Base-by-base conservation (phyloP, 2,888 invertebrate species). In the Cheilosia soror region DNA sequence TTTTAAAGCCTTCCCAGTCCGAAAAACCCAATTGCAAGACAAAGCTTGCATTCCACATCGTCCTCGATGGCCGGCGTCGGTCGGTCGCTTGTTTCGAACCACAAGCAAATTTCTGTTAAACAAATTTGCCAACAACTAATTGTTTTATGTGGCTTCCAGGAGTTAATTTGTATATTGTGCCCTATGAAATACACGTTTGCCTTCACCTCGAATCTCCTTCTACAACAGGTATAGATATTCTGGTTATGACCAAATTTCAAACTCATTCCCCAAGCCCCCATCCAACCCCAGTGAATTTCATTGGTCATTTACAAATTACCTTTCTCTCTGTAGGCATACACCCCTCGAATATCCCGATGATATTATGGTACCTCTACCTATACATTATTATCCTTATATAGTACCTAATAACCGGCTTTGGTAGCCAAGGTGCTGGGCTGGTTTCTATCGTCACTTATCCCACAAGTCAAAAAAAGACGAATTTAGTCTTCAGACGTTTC, bases 121-220 rank as follows among this genome's bases (percentile, higher is more conserved):
- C 73, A 78, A 51, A 13, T 27, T 51, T 78, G 27, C 78, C 78
- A 73, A 68, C 62, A 72, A 68, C 83, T 72, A 78, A 83, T 83
- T 83, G 73, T 68, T 83, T 83, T 73, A 78, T 83, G 78, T 69
- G 83, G 78, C 78, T 83, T 83, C 68, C 73, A 78, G 78, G 78
- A 83, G 83, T 78, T 83, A 83, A 83, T 83, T 83, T 83, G 78
- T 73, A 68, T 68, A 83, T 68, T 73, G 68, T 77, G 47, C 68
- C 29, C 53, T 40, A 66, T 62, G 11, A 27, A 29, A 60, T 63
- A 51, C 69, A 81, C 63, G 69, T 31, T 57, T 65, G 51, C 49
- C 49, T 44, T 72, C 72, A 78, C 78, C 82, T 68, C 77, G 78
- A 83, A 78, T 66, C 66, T 49, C 72, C 82, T 60, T 83, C 78